Evolutionary conservation across 2,888 invertebrate species (phyloP).

Genomic region (Meta bourneti): DNA sequence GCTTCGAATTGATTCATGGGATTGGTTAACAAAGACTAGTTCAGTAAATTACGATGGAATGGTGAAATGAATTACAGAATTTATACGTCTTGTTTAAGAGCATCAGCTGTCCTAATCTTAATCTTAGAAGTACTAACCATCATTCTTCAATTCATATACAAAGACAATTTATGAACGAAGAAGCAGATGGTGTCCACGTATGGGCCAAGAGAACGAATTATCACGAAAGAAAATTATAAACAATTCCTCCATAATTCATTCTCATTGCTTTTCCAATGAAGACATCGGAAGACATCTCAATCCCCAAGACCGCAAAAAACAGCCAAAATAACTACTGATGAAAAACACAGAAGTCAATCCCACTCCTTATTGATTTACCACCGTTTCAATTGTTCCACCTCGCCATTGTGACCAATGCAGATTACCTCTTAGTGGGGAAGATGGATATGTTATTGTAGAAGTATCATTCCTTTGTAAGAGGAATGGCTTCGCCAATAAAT

Average conservation of each 20-base stretch:
- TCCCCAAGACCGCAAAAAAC: neutral
- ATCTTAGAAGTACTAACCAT: neutral
- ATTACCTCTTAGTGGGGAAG: neutral
- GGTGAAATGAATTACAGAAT: neutral
- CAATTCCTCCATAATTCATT: conserved; percentile 12
- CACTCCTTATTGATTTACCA: conserved; percentile 22
- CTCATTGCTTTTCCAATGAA: neutral
- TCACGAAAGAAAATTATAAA: neutral
- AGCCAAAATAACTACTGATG: too few species aligned
- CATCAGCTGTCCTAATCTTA: too few species aligned
- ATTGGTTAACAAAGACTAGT: too few species aligned
- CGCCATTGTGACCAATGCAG: neutral
- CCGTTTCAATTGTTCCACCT: conserved; percentile 6
- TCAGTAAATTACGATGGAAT: neutral
- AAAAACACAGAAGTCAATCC: neutral
- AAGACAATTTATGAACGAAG: neutral
- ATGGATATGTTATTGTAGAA: conserved; percentile 49
- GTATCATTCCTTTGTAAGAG: conserved; percentile 9
- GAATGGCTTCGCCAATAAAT: conserved; percentile 32
- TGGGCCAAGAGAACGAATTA: neutral
- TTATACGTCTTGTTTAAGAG: too few species aligned
- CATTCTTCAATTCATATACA: neutral
- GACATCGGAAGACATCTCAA: conserved; percentile 20
- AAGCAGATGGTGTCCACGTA: conserved; percentile 9
- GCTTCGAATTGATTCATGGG: too few species aligned